These are phyloP conservation scores for Rugalucina vietnamica DNA, from an alignment of 2,888 invertebrate genomes.

Conservation along the genomic window DNA sequence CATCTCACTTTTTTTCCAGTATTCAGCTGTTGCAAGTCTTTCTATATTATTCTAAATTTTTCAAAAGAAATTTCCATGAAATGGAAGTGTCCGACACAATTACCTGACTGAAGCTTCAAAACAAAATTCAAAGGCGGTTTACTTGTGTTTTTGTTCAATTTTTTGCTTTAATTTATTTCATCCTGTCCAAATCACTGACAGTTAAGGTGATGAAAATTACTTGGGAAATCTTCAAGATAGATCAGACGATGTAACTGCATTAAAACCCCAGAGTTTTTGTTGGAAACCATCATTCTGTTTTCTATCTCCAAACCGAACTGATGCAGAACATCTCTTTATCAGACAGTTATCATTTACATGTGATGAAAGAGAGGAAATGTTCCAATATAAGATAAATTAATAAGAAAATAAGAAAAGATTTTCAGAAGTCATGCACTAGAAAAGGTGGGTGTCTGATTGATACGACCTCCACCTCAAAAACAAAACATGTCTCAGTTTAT, in stretches of 20 bases:
- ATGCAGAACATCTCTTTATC: background rate
- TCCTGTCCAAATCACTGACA: background rate
- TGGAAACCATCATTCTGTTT: background rate
- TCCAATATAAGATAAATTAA: background rate
- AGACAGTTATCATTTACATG: background rate
- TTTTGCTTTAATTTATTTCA: background rate
- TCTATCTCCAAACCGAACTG: background rate
- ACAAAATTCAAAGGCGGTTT: background rate
- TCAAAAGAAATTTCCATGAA: background rate
- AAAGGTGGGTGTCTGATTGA: no score
- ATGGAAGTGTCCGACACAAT: background rate
- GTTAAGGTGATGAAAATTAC: background rate
- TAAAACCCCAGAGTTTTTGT: background rate
- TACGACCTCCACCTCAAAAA: no score
- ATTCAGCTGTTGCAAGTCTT: background rate
- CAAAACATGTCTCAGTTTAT: no score
- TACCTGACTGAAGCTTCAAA: background rate
- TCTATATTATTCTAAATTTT: background rate
- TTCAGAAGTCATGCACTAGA: background rate
- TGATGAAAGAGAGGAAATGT: background rate
- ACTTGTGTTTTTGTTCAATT: background rate
- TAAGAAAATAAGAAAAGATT: background rate
- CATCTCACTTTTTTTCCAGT: background rate
- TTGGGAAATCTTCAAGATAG: background rate
- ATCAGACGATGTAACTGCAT: background rate